Base-by-base conservation (phyloP, 2,797 vertebrate species). In the Myoxocephalus aenaeus region DNA sequence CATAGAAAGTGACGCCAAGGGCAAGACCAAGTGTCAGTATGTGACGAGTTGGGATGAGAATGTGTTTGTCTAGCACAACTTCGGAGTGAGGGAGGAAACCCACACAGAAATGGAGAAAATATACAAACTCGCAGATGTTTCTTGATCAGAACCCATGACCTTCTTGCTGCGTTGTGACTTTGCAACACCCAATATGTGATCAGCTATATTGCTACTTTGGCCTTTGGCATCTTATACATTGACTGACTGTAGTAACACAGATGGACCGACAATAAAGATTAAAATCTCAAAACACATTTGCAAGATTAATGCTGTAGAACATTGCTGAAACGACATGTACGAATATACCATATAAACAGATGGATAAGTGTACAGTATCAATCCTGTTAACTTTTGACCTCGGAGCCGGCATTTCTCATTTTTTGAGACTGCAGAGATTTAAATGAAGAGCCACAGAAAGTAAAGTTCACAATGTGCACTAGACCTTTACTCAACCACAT, bases 401-500 rank as follows among this genome's bases (percentile, higher is more conserved):
- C n/a, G 51, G 61, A 69, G n/a, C 3, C n/a, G 46, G 2, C 36
- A 3, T 65, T 11, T 59, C 36, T 48, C 56, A 8, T 65, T 76
- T 71, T 22, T 51, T 53, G 7, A 79, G 34, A 53, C 38, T 57
- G 71, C 38, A 77, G 46, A 36, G 67, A 64, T 75, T 77, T 64
- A 70, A 83, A 82, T 59, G 72, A 75, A 70, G 69, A 83, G 69
- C 13, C 66, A 67, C 36, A 82, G 58, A 78, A 56, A 82, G 67
- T 64, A 51, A 38, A 79, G 56, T 85, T 79, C 61, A 82, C 73
- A 81, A 36, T 88, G 70, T 81, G 70, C 64, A 34, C 72, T 77
- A 70, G 81, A 85, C 77, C 73, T 88, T 66, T 63, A 73, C 65
- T 79, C 27, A 54, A 82, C 88, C 85, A 70, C 86, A 84, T 25